A percentile compares a stretch with the other conserved stretches of the same genome.
These are phyloP conservation scores for Huso huso DNA, from an alignment of 2,797 vertebrate species.

Conservation along the genomic window DNA sequence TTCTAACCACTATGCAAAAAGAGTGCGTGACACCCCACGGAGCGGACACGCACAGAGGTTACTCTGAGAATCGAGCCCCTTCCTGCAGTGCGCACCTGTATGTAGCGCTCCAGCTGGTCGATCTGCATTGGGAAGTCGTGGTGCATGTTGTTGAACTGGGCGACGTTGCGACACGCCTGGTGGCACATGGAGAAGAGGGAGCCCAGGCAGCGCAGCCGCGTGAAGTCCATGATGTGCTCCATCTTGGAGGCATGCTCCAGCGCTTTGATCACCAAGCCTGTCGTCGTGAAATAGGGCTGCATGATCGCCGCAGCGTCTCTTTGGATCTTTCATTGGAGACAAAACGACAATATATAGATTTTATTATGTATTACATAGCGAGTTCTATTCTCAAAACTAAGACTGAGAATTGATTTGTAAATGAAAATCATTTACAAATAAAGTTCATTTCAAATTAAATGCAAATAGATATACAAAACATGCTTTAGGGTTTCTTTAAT, in stretches of 20 bases:
- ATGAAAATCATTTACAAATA: no score
- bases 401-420: no score
- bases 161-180: slow-evolving; percentile 92
- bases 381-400: no score
- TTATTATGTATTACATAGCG: no score
- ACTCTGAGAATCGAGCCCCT: no score
- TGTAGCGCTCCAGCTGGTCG: slow-evolving; percentile 92
- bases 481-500: no score
- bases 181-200: slow-evolving; percentile 96
- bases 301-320: slow-evolving; percentile 79
- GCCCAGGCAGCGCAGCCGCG: slow-evolving; percentile 86
- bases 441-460: no score
- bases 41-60: no score
- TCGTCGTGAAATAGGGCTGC: slow-evolving; percentile 95
- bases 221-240: slow-evolving; percentile 99
- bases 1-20: no score
- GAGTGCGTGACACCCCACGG: no score
- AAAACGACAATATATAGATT: not conserved
- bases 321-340: slow-evolving; percentile 70
- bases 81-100: slow-evolving; percentile 67
- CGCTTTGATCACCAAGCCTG: slow-evolving; percentile 90
- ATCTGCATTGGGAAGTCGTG: slow-evolving; percentile 95
- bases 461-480: no score
- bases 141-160: slow-evolving; percentile 95
- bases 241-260: slow-evolving; percentile 92